Percentiles rank a stretch among this genome's conserved stretches.
These are phyloP conservation scores for Lophotis ruficrista DNA, from an alignment of 2,113 vertebrate species.

Conservation along the genomic window DNA sequence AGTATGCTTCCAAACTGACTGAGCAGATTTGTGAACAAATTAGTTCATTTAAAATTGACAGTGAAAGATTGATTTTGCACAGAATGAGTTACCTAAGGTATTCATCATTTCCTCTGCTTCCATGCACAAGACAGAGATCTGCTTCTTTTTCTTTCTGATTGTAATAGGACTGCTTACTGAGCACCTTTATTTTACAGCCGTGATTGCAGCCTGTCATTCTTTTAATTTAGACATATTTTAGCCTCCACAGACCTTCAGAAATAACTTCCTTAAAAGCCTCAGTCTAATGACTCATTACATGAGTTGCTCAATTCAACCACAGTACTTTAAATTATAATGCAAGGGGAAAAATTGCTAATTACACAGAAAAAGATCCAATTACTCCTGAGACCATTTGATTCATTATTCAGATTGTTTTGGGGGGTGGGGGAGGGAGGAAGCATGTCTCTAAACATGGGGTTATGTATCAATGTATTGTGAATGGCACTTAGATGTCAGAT, in stretches of 20 bases:
- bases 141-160: constrained; percentile 81
- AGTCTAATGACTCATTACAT: constrained; percentile 82
- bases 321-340: constrained; percentile 83
- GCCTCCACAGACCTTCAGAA: constrained; percentile 81
- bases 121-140: constrained; percentile 76
- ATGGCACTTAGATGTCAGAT: constrained; percentile 36
- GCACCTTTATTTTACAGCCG: constrained; percentile 80
- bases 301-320: constrained; percentile 78
- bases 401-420: constrained; percentile 74
- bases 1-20: constrained; percentile 92
- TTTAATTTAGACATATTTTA: constrained; percentile 85
- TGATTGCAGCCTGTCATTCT: constrained; percentile 84
- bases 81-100: constrained; percentile 82
- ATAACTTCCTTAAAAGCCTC: constrained; percentile 85
- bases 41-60: constrained; percentile 95
- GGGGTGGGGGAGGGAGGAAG: constrained; percentile 37
- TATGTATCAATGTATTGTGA: constrained; percentile 56
- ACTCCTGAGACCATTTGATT: constrained; percentile 76
- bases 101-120: constrained; percentile 82
- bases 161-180: constrained; percentile 84
- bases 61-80: constrained; percentile 90
- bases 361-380: constrained; percentile 79
- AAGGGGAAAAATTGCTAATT: constrained; percentile 80
- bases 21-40: constrained; percentile 95
- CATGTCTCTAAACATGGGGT: constrained; percentile 64